Percentiles rank a stretch among this genome's conserved stretches.
These are phyloP conservation scores for Gila orcuttii DNA, from an alignment of 2,113 vertebrate genomes.

Conservation along the genomic window DNA sequence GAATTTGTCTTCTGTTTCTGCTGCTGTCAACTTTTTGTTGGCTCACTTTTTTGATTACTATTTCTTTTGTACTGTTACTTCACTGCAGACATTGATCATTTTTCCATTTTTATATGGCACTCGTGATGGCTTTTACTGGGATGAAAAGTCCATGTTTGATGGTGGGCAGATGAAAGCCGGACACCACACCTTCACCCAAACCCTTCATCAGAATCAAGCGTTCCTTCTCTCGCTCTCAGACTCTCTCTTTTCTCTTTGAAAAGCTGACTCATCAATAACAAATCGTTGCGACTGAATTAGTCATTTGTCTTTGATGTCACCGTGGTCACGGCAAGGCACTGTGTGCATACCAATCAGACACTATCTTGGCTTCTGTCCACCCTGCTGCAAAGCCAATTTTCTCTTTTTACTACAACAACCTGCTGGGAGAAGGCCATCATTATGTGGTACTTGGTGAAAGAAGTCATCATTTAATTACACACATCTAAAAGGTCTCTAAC, in stretches of 20 bases:
- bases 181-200: constrained; percentile 13
- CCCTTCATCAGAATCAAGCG: constrained; percentile 41
- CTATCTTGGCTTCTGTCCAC: constrained; percentile 64
- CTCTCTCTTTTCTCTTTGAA: constrained; percentile 29
- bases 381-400: constrained; percentile 56
- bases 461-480: constrained; percentile 1
- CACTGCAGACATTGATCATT: background rate
- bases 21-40: background rate
- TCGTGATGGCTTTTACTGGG: background rate
- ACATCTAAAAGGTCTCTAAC: background rate
- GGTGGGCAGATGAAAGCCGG: background rate
- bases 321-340: constrained; percentile 57
- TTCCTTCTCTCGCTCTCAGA: background rate
- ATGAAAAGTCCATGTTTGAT: constrained; percentile 10
- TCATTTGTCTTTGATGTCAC: constrained; percentile 70
- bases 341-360: constrained; percentile 65
- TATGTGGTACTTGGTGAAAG: constrained; percentile 10
- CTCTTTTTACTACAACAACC: constrained; percentile 14
- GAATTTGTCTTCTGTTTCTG: background rate
- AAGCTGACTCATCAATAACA: constrained; percentile 60
- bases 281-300: constrained; percentile 59
- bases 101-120: background rate
- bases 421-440: constrained; percentile 31
- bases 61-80: background rate
- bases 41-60: background rate